A percentile compares a stretch with the other conserved stretches of the same genome.
Evolutionary conservation across 1,140 invertebrate genomes (phyloP).

Genomic region (Chironomus striatipennis): DNA sequence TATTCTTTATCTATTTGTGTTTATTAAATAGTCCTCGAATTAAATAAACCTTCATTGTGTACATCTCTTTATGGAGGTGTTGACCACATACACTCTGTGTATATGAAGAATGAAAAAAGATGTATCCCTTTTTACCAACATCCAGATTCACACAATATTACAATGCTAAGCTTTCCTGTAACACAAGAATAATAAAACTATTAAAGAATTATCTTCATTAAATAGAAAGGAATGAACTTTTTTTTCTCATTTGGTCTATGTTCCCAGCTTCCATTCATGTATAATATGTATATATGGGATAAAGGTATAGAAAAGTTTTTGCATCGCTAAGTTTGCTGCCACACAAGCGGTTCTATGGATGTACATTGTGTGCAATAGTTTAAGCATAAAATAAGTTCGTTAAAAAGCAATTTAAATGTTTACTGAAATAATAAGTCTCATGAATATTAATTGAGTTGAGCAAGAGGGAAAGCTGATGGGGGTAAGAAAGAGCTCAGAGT

Average conservation of each 20-base stretch:
- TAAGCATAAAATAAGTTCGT: neutral
- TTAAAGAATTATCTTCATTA: slow-evolving; percentile 14
- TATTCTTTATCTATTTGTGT: too few relatives aligned
- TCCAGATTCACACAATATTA: neutral
- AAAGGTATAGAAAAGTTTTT: neutral
- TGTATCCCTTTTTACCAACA: neutral
- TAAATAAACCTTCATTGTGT: too few relatives aligned
- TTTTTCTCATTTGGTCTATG: neutral
- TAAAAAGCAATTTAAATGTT: slow-evolving; percentile 1
- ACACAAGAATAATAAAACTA: neutral
- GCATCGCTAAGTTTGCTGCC: neutral
- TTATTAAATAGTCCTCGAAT: too few relatives aligned
- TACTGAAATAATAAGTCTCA: slow-evolving; percentile 9
- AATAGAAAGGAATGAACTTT: neutral
- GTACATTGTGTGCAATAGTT: too few relatives aligned
- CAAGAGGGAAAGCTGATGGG: neutral
- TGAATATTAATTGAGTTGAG: slow-evolving; percentile 9
- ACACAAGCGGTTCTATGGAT: too few relatives aligned
- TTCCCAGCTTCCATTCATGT: neutral
- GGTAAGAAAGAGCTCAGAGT: neutral
- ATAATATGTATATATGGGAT: neutral
- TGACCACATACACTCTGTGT: neutral
- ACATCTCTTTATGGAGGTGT: too few relatives aligned
- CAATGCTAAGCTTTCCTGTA: neutral
- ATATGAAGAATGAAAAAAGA: neutral